Evolutionary conservation across 2,888 invertebrate genomes (phyloP), one percentile per base, ranked within the genome.

Genomic region (Caradrina clavipalpis): DNA sequence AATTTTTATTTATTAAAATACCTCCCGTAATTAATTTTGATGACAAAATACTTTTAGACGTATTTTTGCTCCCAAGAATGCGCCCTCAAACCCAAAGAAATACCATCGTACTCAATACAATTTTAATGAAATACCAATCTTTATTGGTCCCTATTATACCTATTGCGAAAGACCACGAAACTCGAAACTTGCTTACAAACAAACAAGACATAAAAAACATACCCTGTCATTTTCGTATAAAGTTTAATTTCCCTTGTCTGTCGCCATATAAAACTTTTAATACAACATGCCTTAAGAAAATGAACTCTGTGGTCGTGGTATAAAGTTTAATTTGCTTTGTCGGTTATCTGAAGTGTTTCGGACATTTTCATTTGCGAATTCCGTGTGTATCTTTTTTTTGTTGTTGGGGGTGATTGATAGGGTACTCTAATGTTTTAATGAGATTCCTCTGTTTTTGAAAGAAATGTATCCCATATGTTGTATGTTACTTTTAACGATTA

Each of bases 81-180:
- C 51, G 45, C 56, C 69, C 67, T 53, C 21, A 60, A 63, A 39
- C 66, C 64, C 50, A 42, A 73, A 61, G n/a, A 78, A 73, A 83
- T 81, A 61, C 80, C 58, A 55, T 10, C 31, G 10, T 53, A 73
- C 53, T 71, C 67, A 59, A 77, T 80, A 73, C 70, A 49, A 59
- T 65, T 80, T 71, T 80, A 83, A 81, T 81, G 69, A 83, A 83
- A 81, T 83, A 74, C 67, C 83, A 58, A 71, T 65, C 62, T 56
- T 59, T 64, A 77, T 71, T 65, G 73, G 63, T 31, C 60, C 26
- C 65, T 45, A 57, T 50, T n/a, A 61, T 31, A 58, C 26, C 65
- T 45, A 57, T 50, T n/a, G 45, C 19, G 11, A 19, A 10, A 50
- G 31, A 55, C 54, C 57, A 64, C 26, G 26, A 26, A 26, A 2